Conservation (phyloP, 2,113 vertebrate genomes). For the Balaenoptera acutorostrata region DNA sequence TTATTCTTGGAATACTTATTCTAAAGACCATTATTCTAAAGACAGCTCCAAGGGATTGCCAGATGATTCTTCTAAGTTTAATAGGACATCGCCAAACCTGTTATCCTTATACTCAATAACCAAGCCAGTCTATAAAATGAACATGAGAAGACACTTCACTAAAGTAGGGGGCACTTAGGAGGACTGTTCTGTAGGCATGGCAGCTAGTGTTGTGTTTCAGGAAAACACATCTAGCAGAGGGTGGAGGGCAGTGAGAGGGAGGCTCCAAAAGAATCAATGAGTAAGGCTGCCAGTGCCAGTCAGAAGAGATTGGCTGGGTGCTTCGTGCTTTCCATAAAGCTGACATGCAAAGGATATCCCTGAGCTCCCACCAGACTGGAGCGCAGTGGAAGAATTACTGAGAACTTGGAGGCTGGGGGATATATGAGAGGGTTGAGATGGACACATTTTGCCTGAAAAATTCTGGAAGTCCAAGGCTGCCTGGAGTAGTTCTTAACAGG, state of each 20-base stretch:
- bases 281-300: fast-evolving
- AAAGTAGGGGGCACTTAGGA: background rate
- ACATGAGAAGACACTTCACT: background rate
- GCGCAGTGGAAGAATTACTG: background rate
- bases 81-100: background rate
- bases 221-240: background rate
- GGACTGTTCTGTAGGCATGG: background rate
- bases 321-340: background rate
- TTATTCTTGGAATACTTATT: background rate
- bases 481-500: background rate
- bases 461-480: background rate
- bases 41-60: background rate
- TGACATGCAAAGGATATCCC: background rate
- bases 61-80: background rate
- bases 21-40: background rate
- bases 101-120: background rate
- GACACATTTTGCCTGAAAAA: background rate
- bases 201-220: background rate
- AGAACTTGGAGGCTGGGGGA: background rate
- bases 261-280: background rate
- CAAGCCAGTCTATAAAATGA: background rate
- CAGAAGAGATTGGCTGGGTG: fast-evolving
- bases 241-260: fast-evolving
- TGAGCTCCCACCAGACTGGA: background rate
- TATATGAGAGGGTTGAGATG: background rate